phyloP scores from a whole-genome alignment of 2,888 invertebrate genomes.

The Ophonus ardosiacus region DNA sequence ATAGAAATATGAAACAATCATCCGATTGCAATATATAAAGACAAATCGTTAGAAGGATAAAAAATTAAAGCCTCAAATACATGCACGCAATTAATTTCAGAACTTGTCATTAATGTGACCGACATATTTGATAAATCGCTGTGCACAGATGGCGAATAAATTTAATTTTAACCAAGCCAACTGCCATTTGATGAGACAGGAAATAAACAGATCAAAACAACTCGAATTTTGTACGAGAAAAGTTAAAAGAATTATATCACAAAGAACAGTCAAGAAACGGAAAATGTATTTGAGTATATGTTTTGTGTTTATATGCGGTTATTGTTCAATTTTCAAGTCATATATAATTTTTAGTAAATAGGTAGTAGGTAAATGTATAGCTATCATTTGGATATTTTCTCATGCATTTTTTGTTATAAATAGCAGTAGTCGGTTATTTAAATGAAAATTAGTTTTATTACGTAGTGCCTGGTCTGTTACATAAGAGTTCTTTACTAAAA shows the following conservation, averaged over 20 bases:
- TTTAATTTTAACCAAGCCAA: conserved; percentile 53
- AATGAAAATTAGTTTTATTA: too few relatives aligned
- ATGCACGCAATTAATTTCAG: conserved; percentile 53
- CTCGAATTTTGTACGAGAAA: neutral
- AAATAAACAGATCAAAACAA: conserved; percentile 30
- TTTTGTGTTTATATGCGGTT: too few relatives aligned
- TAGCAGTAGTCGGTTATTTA: too few relatives aligned
- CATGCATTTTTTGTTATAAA: too few relatives aligned
- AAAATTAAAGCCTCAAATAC: conserved; percentile 31
- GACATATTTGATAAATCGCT: conserved; percentile 56
- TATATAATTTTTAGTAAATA: too few relatives aligned
- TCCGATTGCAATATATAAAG: neutral
- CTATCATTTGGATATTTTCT: too few relatives aligned
- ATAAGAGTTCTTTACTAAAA: too few relatives aligned
- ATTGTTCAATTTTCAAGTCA: too few relatives aligned
- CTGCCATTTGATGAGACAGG: conserved; percentile 4
- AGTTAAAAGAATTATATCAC: too few relatives aligned
- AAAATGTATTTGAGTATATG: neutral
- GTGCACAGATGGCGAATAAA: conserved; percentile 57
- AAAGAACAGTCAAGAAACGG: neutral
- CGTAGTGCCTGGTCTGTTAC: too few relatives aligned
- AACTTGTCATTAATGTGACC: conserved; percentile 53
- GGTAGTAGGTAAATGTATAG: too few relatives aligned
- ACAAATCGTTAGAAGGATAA: conserved; percentile 12
- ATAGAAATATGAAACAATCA: conserved; percentile 7